These are phyloP conservation scores for Nematostella vectensis DNA, from an alignment of 92 coral and sea anemone genomes.

Conservation along the genomic window DNA sequence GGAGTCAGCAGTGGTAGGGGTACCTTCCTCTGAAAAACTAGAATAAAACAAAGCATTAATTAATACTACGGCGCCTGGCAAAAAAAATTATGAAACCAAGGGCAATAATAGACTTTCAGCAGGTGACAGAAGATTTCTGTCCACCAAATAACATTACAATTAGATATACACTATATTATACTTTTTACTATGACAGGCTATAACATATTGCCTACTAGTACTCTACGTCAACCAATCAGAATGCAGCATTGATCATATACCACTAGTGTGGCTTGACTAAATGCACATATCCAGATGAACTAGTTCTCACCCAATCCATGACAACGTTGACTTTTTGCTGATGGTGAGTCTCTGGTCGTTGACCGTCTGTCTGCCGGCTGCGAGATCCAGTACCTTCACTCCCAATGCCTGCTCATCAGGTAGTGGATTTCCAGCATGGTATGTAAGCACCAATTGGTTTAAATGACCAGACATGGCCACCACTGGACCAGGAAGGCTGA, in stretches of 20 bases:
- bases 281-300: no score
- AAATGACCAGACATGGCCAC: conserved; percentile 82
- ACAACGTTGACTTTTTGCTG: conserved; percentile 71
- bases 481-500: conserved; percentile 80
- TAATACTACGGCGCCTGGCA: neutral
- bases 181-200: no score
- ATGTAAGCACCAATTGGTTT: conserved; percentile 55
- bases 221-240: no score
- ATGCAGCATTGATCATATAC: no score
- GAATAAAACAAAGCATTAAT: neutral
- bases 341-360: conserved; percentile 66
- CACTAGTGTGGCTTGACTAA: no score
- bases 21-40: conserved; percentile 85
- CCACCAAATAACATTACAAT: no score
- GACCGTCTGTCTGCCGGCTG: conserved; percentile 36
- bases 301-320: conserved; percentile 78
- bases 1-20: conserved; percentile 87
- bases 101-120: no score
- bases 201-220: no score
- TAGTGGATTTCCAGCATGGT: conserved; percentile 69
- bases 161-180: no score
- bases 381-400: conserved; percentile 65
- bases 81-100: neutral
- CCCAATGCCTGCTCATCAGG: conserved; percentile 89
- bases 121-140: no score